Percentiles rank a stretch among this genome's conserved stretches.
These are phyloP conservation scores for Trichogramma dendrolimi DNA, from an alignment of 2,888 invertebrate species.

Conservation along the genomic window DNA sequence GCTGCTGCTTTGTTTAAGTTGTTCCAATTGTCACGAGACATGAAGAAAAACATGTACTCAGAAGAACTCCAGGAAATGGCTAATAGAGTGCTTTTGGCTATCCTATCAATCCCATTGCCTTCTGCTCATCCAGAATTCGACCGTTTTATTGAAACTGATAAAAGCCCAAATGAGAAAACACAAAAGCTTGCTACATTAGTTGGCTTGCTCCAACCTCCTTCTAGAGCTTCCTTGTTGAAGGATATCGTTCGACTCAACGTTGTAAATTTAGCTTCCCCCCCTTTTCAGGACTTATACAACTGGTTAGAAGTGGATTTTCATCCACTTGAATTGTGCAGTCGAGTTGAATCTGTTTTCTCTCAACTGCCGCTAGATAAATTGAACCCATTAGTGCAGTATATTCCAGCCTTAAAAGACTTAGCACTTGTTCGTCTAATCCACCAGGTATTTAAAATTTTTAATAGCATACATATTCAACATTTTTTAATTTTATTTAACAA, in stretches of 20 bases:
- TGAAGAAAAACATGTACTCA: slow-evolving; percentile 92
- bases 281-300: slow-evolving; percentile 82
- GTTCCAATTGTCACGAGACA: slow-evolving; percentile 89
- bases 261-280: slow-evolving; percentile 77
- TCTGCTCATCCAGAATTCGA: slow-evolving; percentile 95
- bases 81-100: slow-evolving; percentile 89
- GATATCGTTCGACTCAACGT: slow-evolving; percentile 85
- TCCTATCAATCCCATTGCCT: slow-evolving; percentile 89
- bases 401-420: slow-evolving; percentile 82
- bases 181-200: slow-evolving; percentile 85
- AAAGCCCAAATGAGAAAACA: slow-evolving; percentile 92
- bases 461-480: neutral
- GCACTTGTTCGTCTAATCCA: slow-evolving; percentile 86
- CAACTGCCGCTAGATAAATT: slow-evolving; percentile 69
- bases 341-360: slow-evolving; percentile 77
- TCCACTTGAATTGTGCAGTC: slow-evolving; percentile 79
- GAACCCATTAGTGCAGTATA: slow-evolving; percentile 73
- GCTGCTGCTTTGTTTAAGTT: slow-evolving; percentile 93
- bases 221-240: slow-evolving; percentile 78
- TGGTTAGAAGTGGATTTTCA: slow-evolving; percentile 97
- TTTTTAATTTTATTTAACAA: neutral
- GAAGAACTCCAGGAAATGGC: slow-evolving; percentile 95
- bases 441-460: slow-evolving; percentile 54
- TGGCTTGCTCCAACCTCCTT: slow-evolving; percentile 86
- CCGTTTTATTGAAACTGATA: slow-evolving; percentile 95